Evolutionary conservation across 2,797 vertebrate species (phyloP).

Genomic region (Enteromius anoplus): DNA sequence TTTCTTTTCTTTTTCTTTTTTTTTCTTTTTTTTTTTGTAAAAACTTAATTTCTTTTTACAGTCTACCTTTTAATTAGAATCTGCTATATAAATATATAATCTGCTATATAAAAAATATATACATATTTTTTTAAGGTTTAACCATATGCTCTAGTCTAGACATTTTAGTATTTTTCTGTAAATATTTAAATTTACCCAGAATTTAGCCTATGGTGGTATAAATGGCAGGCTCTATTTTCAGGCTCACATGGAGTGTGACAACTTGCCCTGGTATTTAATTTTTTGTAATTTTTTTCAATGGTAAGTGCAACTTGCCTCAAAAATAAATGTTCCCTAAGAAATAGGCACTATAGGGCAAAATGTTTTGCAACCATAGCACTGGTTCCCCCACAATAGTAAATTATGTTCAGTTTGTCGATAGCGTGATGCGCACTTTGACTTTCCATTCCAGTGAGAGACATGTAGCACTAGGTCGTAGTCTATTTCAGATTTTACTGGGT

Average conservation of each 20-base stretch:
- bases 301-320: not conserved
- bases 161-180: not conserved
- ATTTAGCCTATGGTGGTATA: not conserved
- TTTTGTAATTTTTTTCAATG: no score
- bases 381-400: not conserved
- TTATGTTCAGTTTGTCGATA: not conserved
- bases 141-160: no score
- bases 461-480: slow-evolving; percentile 11
- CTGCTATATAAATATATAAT: no score
- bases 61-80: no score
- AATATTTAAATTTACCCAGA: not conserved
- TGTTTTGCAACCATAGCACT: not conserved
- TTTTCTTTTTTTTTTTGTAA: no score
- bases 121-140: no score
- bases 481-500: slow-evolving; percentile 59
- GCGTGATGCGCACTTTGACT: slow-evolving; percentile 1
- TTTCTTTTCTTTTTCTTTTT: no score
- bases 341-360: not conserved
- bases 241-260: not conserved
- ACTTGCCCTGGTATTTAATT: not conserved
- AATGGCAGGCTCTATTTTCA: not conserved
- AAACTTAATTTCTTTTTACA: no score
- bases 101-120: no score
- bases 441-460: slow-evolving; percentile 19
- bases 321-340: not conserved